phyloP scores from a whole-genome alignment of 92 coral and sea anemone species.

The Diadumene lineata region DNA sequence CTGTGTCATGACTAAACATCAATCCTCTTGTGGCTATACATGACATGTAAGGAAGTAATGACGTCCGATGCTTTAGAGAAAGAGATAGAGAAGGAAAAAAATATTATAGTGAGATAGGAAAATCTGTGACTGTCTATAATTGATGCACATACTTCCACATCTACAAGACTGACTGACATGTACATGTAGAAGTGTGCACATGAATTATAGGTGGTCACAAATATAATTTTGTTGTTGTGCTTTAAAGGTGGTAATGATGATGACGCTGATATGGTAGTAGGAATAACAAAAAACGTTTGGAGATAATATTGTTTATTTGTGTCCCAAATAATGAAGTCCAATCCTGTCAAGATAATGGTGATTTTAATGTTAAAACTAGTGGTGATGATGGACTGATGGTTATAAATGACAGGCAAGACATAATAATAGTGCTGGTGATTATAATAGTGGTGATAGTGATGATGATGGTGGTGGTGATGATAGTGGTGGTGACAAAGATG shows the following conservation, averaged over 20 bases:
- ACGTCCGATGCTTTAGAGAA: conserved; percentile 70
- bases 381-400: conserved; percentile 10
- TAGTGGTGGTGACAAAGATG: background rate
- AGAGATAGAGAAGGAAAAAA: background rate
- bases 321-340: too few relatives aligned
- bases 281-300: too few relatives aligned
- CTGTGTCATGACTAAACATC: conserved; percentile 55
- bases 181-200: too few relatives aligned
- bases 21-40: conserved; percentile 86
- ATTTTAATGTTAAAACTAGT: background rate
- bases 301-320: too few relatives aligned
- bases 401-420: background rate
- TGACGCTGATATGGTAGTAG: too few relatives aligned
- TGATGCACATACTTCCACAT: too few relatives aligned
- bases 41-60: conserved; percentile 81
- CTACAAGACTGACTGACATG: too few relatives aligned
- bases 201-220: too few relatives aligned
- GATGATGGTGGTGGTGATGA: conserved; percentile 1
- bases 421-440: background rate
- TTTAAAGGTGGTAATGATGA: too few relatives aligned
- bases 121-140: too few relatives aligned
- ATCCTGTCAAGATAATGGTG: background rate
- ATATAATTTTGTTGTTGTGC: too few relatives aligned
- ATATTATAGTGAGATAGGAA: background rate
- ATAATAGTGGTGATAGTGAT: background rate